phyloP scores from a whole-genome alignment of 2,797 vertebrate genomes.

The Lateolabrax maculatus region DNA sequence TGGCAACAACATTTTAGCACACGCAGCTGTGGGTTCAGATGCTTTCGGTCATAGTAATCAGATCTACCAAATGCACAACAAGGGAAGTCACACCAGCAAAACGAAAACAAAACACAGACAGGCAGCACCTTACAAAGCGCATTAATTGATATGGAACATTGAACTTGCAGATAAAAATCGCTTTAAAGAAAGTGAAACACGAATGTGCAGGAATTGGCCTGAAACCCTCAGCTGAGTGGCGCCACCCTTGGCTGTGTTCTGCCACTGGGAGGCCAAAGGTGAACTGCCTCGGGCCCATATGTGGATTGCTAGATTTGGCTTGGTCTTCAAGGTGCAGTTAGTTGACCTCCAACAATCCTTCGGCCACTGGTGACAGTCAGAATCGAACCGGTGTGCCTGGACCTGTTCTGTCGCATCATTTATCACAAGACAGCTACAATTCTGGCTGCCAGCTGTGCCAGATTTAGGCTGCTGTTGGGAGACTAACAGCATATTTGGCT shows the following conservation, averaged over 20 bases:
- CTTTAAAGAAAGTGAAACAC: background rate
- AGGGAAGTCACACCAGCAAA: no score
- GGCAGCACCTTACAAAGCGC: background rate
- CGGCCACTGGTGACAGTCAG: background rate
- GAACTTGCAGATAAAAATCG: background rate
- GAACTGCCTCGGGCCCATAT: background rate
- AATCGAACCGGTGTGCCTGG: constrained; percentile 1
- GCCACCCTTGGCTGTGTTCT: constrained; percentile 1
- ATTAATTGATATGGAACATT: background rate
- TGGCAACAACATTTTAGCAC: no score
- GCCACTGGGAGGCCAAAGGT: constrained; percentile 2
- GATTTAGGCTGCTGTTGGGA: constrained; percentile 24
- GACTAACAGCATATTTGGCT: constrained; percentile 9
- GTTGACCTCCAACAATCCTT: constrained; percentile 31
- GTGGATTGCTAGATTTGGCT: constrained; percentile 8
- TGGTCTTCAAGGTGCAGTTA: constrained; percentile 14
- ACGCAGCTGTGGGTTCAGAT: no score
- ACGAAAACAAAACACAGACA: no score
- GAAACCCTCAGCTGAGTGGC: background rate
- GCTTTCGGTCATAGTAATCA: no score
- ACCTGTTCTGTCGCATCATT: constrained; percentile 31
- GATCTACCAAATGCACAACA: no score
- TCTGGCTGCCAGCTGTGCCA: constrained; percentile 10
- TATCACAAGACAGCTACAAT: constrained; percentile 15
- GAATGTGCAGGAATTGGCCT: background rate